A percentile compares a stretch with the other conserved stretches of the same genome.
Conservation (phyloP, 2,113 vertebrate genomes). For the Marmota flaviventris region DNA sequence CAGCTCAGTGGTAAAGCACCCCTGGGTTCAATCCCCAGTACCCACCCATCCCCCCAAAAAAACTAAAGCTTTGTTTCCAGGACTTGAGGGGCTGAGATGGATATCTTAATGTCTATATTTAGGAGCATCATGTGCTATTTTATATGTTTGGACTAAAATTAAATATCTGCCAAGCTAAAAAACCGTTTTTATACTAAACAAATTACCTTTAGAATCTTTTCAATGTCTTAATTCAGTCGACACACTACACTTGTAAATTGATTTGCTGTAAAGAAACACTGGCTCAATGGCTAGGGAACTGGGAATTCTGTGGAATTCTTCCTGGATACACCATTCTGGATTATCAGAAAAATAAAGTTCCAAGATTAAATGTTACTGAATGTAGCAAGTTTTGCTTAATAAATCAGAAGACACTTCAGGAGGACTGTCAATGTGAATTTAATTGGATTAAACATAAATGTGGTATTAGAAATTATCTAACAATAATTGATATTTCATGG, state of each 20-base stretch:
- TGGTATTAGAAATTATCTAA: not conserved
- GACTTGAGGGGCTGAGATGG: not conserved
- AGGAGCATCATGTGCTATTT: not conserved
- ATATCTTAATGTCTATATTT: not conserved
- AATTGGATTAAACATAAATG: not conserved
- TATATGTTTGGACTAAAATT: not conserved
- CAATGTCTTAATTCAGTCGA: not conserved
- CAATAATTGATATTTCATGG: not conserved
- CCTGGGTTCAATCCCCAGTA: not conserved
- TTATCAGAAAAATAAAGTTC: conserved; percentile 47
- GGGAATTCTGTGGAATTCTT: not conserved
- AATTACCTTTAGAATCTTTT: conserved; percentile 25
- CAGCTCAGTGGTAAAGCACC: not conserved
- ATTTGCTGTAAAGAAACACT: conserved; percentile 42
- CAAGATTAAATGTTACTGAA: conserved; percentile 21
- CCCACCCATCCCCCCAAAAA: not conserved
- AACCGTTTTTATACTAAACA: not conserved
- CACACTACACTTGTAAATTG: not conserved
- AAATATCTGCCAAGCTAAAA: conserved; percentile 3
- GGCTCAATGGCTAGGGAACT: not conserved
- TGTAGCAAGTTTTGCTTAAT: conserved; percentile 8
- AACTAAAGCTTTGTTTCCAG: conserved; percentile 19
- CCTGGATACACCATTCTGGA: not conserved
- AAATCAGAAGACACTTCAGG: conserved; percentile 1
- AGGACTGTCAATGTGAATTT: conserved; percentile 19